A percentile compares a stretch with the other conserved stretches of the same genome.
These are phyloP conservation scores for Tonatia bakeri DNA, from an alignment of 2,113 vertebrate genomes.

Conservation along the genomic window DNA sequence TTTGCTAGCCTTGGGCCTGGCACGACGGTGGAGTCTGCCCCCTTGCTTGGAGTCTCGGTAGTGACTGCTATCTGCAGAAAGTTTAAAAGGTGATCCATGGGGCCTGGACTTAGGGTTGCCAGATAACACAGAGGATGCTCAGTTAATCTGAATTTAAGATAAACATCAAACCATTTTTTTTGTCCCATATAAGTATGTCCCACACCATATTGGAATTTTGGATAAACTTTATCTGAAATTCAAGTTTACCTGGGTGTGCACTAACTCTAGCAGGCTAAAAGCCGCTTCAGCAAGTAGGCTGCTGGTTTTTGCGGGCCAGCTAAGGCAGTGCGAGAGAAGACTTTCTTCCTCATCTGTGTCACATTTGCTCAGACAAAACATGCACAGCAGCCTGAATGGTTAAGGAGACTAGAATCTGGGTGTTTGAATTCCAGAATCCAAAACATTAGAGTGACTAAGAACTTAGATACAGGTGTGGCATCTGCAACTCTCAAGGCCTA, in stretches of 20 bases:
- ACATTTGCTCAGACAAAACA: conserved; percentile 49
- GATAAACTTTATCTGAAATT: not conserved
- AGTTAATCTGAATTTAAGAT: not conserved
- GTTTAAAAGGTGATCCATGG: not conserved
- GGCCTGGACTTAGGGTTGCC: not conserved
- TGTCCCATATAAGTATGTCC: not conserved
- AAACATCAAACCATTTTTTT: not conserved
- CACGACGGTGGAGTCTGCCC: not conserved
- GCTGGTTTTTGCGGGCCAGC: rapidly evolving
- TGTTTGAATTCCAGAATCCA: conserved; percentile 58
- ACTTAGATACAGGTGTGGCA: not conserved
- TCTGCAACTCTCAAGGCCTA: not conserved
- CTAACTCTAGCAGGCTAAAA: not conserved
- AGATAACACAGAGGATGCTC: not conserved
- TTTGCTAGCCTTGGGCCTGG: not conserved
- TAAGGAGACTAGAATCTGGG: conserved; percentile 45
- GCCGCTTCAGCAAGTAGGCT: not conserved
- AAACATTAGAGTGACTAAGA: not conserved
- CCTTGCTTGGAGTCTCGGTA: not conserved
- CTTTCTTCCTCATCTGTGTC: conserved; percentile 16
- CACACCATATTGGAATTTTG: not conserved
- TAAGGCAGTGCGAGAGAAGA: not conserved
- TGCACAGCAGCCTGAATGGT: not conserved
- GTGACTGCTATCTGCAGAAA: not conserved
- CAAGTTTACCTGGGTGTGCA: not conserved